Evolutionary conservation across 2,797 vertebrate species (phyloP), one percentile per base, ranked within the genome.

Genomic region (Dicrostonyx torquatus): DNA sequence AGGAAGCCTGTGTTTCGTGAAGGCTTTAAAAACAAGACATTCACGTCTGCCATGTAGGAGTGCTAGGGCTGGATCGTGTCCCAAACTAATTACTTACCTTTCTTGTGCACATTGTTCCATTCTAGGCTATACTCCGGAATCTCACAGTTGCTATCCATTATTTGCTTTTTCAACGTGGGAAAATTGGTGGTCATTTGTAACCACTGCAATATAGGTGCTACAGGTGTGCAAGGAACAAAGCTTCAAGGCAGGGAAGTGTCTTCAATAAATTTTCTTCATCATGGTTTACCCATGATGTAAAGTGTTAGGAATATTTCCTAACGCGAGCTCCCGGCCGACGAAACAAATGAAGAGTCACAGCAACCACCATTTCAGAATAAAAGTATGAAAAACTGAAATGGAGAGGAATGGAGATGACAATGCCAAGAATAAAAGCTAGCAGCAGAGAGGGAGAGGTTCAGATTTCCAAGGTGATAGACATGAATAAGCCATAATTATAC

Each of bases 41-140:
- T 9, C 7, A 0, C 34, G 60, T 58, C 43, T 45, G 26, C 9
- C 0, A 4, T 12, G 18, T 60, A 72, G 73, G 50, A 14, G 50
- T 70, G 48, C 17, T 11, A n/a, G 34, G 64, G 24, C 18, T 45
- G 53, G 48, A 80, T 79, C 29, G 6, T 87, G 37, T 4, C 2
- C 60, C 31, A 31, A 62, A 82, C 22, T 37, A 40, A 17, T 58
- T 24, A 37, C 12, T 68, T 82, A 45, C 37, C 3, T 48, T 79
- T 80, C 62, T 45, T 43, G 24, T 50, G 14, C 10, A n/a, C 34
- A 55, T 43, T 64, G 58, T 62, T 37, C 1, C 3, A 10, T 26
- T 40, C 40, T 2, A 7, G 29, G 22, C 26, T 55, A 0, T 15
- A 0, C 10, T 64, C 29, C 5, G 4, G 12, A 43, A 0, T 58